Percentiles rank a stretch among this genome's conserved stretches.
Evolutionary conservation across 53 echinoderm and acorn worm genomes (phyloP).

Genomic region (Holothuria leucospilota): DNA sequence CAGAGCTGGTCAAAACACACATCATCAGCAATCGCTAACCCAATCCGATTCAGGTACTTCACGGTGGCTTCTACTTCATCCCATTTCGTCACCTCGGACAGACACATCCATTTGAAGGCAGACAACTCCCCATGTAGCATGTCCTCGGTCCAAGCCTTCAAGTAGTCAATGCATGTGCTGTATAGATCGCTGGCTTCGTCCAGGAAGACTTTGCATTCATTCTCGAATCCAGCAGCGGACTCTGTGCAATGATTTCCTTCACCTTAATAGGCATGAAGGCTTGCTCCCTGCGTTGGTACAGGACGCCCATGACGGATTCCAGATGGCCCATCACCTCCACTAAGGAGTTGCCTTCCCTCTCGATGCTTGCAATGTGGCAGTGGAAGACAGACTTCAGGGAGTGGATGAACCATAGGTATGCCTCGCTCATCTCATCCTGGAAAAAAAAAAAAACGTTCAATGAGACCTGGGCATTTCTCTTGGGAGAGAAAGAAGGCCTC

Average conservation of each 20-base stretch:
- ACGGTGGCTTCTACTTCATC: conserved; percentile 4
- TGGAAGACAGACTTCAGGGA: conserved; percentile 19
- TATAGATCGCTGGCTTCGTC: not conserved
- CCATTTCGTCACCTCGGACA: conserved; percentile 13
- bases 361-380: conserved; percentile 19
- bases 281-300: conserved; percentile 2
- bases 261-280: conserved; percentile 32
- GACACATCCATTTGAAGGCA: conserved; percentile 7
- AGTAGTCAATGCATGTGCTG: conserved; percentile 3
- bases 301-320: not conserved
- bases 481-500: not conserved
- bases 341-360: conserved; percentile 23
- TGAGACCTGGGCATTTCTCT: not conserved
- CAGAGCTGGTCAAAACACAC: conserved; percentile 26
- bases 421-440: conserved; percentile 12
- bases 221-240: not conserved
- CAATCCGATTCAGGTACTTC: conserved; percentile 7
- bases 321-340: conserved; percentile 13
- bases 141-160: conserved; percentile 8
- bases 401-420: conserved; percentile 16
- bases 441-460: conserved; percentile 8
- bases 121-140: conserved; percentile 1
- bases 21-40: not conserved
- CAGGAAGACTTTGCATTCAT: not conserved
- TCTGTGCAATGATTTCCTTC: conserved; percentile 12